Conservation (phyloP, 2,888 invertebrate species). For the Dusona sp. region DNA sequence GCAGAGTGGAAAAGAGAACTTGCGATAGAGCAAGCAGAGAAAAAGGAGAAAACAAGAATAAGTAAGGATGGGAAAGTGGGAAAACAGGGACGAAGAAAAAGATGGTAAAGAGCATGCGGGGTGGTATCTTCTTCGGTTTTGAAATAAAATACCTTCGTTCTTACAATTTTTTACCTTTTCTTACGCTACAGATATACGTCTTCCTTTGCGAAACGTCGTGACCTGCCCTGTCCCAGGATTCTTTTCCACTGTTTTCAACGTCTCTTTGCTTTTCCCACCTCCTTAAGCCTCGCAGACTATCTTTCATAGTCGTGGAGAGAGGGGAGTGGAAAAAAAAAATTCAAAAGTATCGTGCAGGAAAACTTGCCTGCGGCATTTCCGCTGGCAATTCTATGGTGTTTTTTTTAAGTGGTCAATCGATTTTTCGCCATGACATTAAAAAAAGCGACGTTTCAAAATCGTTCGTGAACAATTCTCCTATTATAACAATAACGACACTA, state of each 20-base stretch:
- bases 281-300: conserved; percentile 48
- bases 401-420: conserved; percentile 38
- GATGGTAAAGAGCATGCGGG: conserved; percentile 61
- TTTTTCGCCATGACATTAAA: conserved; percentile 6
- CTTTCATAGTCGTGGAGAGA: conserved; percentile 10
- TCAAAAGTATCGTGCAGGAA: conserved; percentile 37
- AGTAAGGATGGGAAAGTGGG: conserved; percentile 28
- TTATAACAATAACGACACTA: neutral
- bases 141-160: conserved; percentile 62
- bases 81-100: conserved; percentile 56
- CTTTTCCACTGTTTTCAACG: conserved; percentile 37
- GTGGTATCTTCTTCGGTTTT: conserved; percentile 38
- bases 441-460: conserved; percentile 9
- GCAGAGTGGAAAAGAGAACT: conserved; percentile 30
- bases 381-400: conserved; percentile 9
- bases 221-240: conserved; percentile 45
- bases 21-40: conserved; percentile 20
- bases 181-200: conserved; percentile 12
- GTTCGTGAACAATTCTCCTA: neutral
- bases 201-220: conserved; percentile 35
- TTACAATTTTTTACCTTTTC: conserved; percentile 41
- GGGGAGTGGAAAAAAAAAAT: conserved; percentile 10
- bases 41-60: conserved; percentile 25
- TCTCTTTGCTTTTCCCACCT: conserved; percentile 17
- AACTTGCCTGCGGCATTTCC: conserved; percentile 40